These are phyloP conservation scores for Hapalemur alaotrensis DNA, from an alignment of 2,797 vertebrate species.

Conservation along the genomic window DNA sequence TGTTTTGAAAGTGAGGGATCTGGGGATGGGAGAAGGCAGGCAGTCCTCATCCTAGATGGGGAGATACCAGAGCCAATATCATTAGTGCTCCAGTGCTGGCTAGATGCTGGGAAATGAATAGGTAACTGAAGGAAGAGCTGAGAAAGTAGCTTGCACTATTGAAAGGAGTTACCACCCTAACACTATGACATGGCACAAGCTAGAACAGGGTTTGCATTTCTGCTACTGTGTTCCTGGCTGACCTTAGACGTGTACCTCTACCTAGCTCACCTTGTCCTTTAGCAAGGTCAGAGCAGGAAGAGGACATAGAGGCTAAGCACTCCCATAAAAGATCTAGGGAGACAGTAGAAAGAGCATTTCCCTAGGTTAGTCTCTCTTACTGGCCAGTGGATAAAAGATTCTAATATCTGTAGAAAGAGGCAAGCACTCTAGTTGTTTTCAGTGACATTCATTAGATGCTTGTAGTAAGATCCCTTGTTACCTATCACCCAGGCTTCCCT, in stretches of 20 bases:
- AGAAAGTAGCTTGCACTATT: neutral
- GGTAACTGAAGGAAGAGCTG: neutral
- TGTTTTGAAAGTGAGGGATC: neutral
- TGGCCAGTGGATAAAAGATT: neutral
- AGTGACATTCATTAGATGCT: neutral
- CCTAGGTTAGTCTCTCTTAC: neutral
- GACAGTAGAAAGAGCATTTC: neutral
- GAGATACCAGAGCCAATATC: neutral
- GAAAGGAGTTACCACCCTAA: no score
- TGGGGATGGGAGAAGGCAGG: neutral
- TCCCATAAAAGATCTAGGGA: neutral
- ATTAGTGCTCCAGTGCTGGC: neutral
- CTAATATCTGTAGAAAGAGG: neutral
- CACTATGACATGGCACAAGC: neutral
- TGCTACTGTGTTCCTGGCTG: neutral
- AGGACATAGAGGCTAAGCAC: neutral
- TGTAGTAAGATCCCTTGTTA: neutral
- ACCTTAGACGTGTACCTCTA: neutral
- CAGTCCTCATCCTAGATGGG: neutral
- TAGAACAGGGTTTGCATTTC: neutral
- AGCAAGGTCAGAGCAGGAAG: neutral
- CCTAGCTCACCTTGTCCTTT: neutral
- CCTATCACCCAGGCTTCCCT: neutral
- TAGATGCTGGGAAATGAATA: neutral
- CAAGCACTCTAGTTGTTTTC: neutral